Percentiles rank a stretch among this genome's conserved stretches.
Conservation (phyloP, 2,113 vertebrate genomes). For the Bos taurus region ARS-UCD2.0 NC_037354.1:42787501-42788000, state of each 20-base stretch:
- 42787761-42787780: fast-evolving
- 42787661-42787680: background rate
- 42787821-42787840: fast-evolving
- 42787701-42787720: fast-evolving
- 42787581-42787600: background rate
- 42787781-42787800: background rate
- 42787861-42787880: background rate
- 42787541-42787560: background rate
- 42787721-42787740: background rate
- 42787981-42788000: too few species aligned
- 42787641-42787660: background rate
- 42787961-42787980: background rate
- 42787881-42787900: background rate
- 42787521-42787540: background rate
- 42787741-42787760: background rate
- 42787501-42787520: background rate
- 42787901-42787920: background rate
- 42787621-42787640: fast-evolving
- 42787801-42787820: background rate
- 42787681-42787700: background rate
- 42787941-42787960: background rate
- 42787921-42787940: background rate
- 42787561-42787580: background rate
- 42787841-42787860: background rate
- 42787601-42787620: background rate